Conservation (phyloP, 2,797 vertebrate species). For the Pipistrellus pipistrellus region DNA sequence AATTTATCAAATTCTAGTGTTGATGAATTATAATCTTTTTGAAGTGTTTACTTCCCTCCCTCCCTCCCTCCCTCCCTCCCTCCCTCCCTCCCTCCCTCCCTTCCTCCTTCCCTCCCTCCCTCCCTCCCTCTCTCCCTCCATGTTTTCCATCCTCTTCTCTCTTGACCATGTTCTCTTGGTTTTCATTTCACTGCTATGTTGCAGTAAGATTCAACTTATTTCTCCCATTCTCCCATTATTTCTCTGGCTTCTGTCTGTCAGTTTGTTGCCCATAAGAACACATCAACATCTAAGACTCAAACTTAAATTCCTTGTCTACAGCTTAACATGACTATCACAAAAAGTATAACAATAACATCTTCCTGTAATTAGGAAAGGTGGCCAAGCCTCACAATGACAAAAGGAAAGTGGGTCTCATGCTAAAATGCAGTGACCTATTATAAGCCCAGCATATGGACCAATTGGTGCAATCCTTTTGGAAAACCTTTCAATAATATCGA, state of each 20-base stretch:
- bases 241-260: background rate
- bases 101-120: rapidly evolving
- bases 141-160: background rate
- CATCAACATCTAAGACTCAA: background rate
- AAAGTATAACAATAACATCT: background rate
- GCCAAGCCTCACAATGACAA: background rate
- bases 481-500: background rate
- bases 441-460: background rate
- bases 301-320: background rate
- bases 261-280: background rate
- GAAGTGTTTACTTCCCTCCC: background rate
- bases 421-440: background rate
- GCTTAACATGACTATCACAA: background rate
- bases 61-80: rapidly evolving
- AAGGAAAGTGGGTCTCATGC: background rate
- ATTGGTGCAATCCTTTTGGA: background rate
- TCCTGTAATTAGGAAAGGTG: constrained; percentile 33
- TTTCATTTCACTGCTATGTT: background rate
- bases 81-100: background rate
- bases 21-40: constrained; percentile 2
- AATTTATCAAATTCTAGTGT: background rate
- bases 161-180: background rate
- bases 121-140: rapidly evolving
- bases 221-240: constrained; percentile 5
- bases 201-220: background rate